These are phyloP conservation scores for Drosophila paracracens DNA, from an alignment of 2,888 invertebrate genomes.

Conservation along the genomic window DNA sequence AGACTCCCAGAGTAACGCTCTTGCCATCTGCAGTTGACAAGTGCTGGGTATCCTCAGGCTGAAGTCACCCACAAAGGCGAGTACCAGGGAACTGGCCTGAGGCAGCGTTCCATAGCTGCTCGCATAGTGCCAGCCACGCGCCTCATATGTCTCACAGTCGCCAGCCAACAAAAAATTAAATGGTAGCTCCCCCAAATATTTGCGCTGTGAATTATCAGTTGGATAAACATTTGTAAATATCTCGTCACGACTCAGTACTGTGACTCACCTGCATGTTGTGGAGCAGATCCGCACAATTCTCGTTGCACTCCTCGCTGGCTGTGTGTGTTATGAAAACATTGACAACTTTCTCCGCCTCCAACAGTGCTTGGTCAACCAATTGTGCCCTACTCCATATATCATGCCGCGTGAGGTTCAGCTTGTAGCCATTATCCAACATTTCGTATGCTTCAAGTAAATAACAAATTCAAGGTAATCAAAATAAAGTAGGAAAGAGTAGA, in stretches of 20 bases:
- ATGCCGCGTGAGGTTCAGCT: conserved; percentile 77
- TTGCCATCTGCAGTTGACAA: conserved; percentile 63
- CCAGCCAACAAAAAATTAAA: conserved; percentile 86
- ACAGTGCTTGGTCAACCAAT: conserved; percentile 41
- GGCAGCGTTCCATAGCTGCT: conserved; percentile 77
- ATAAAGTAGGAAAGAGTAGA: neutral
- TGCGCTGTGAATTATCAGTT: conserved; percentile 6
- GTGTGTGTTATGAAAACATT: conserved; percentile 86
- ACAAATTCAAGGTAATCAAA: neutral
- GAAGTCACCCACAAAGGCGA: conserved; percentile 77
- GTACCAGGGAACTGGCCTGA: conserved; percentile 58
- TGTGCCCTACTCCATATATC: conserved; percentile 75
- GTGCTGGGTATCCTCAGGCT: conserved; percentile 56
- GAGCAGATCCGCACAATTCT: conserved; percentile 83
- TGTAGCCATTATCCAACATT: conserved; percentile 60
- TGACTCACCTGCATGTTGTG: conserved; percentile 85
- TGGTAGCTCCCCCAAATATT: conserved; percentile 72
- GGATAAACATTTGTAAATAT: neutral
- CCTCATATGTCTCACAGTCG: conserved; percentile 86
- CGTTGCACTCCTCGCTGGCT: conserved; percentile 83
- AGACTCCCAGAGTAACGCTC: conserved; percentile 78
- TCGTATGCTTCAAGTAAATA: conserved; percentile 45
- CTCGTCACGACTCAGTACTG: neutral
- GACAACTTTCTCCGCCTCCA: conserved; percentile 72
- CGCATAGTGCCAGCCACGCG: conserved; percentile 85